Evolutionary conservation across 2,113 vertebrate genomes (phyloP), one percentile per base, ranked within the genome.

Genomic region (Callaeas wilsoni): DNA sequence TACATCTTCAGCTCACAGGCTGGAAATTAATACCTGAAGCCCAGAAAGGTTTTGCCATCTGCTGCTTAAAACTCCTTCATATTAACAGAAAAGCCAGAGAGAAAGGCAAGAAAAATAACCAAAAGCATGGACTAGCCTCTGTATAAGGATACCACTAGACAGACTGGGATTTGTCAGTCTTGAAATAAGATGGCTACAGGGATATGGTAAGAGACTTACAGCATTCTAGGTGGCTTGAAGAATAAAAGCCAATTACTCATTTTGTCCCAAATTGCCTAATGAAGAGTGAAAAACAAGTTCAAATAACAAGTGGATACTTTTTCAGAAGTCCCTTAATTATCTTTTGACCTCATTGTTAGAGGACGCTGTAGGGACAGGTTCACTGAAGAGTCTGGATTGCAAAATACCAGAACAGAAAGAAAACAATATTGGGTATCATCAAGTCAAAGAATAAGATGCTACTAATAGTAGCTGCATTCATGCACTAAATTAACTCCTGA

Each of bases 371-470:
- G 98, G 98, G 87, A 99, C 98, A 23, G 98, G 98, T 97, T 99
- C 98, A 46, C 98, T 99, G 96, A 99, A 98, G 65, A 99, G 97
- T 92, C 99, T 99, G 95, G 59, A 95, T 93, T 87, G 87, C 50
- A 97, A 69, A 85, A 96, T 91, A 53, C 39, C 75, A 90, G 96
- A 95, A 26, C 35, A 75, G 68, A 77, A 69, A 76, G 63, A 80
- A 74, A 87, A 91, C 71, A 89, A 90, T 69, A 95, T 65, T 25
- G 13, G 84, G 59, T 81, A 96, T 64, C 87, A 69, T n/a, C n/a
- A 93, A 93, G 56, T 52, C 47, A 53, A 91, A 70, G 32, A 63
- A 49, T 33, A 68, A 56, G 30, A 44, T 22, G 4, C 26, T 83
- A 35, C 23, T 49, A 75, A 70, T 59, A 75, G 32, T 56, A 55